Base-by-base conservation (phyloP, 2,888 invertebrate genomes). In the Drosophila sordidula region DNA sequence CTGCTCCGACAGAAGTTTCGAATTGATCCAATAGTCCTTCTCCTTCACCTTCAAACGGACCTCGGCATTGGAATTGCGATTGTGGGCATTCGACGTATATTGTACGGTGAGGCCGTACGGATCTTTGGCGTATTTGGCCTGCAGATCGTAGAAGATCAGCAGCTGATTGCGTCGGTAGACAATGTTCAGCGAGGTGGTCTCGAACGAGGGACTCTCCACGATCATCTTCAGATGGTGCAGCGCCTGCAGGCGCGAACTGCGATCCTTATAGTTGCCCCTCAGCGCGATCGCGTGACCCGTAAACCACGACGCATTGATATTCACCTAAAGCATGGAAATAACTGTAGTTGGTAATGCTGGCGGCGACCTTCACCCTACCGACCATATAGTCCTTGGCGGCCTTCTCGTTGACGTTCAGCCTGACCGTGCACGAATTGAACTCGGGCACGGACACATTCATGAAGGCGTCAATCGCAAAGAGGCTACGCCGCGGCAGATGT, bases 251-350 rank as follows among this genome's bases (percentile, higher is more conserved):
- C 94, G 93, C 4, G 95, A 94, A 0, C 96, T 96, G 80, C 94
- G 94, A 90, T 97, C 96, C 76, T 95, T 95, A 90, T 97, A 97
- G 1, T 95, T 93, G 0, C 96, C 97, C 73, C 94, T 94, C 1
- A 95, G 93, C 44, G 94, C 94, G 71, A 96, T 84, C 0, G 91
- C 89, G 58, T 92, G 92, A 0, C 96, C 96, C 46, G 96, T 96
- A 90, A 97, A 97, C 97, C 97, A 97, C 0, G 95, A 94, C 0
- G 96, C 96, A 29, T 93, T 93, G 39, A 96, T 93, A 80, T 95
- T 95, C 26, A 96, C 93, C 96, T 96, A 80, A 14, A 56, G 14
- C 6, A 36, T 16, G 32, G 1, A 1, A 39, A 26, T 2, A 34
- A 32, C 2, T 16, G 4, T 16, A 38, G 6, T 18, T 22, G 1